A percentile compares a stretch with the other conserved stretches of the same genome.
Conservation (phyloP, 2,797 vertebrate species). For the Lepidocolaptes lacrymiger region DNA sequence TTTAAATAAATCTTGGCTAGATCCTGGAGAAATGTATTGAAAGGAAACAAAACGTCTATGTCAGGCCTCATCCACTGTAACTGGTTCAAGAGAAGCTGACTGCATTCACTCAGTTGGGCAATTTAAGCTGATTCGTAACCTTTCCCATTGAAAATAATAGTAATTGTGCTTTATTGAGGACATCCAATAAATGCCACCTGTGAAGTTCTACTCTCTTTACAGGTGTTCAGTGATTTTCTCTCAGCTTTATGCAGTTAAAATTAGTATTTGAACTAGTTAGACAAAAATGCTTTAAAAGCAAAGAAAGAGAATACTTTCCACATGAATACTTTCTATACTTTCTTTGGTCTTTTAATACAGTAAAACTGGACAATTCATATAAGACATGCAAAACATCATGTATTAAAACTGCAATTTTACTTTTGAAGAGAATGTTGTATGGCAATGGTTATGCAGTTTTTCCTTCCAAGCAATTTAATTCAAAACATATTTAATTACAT, state of each 20-base stretch:
- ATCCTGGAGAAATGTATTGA: not conserved
- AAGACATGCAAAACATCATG: not conserved
- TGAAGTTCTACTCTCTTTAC: not conserved
- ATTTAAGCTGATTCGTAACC: not conserved
- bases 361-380: not conserved
- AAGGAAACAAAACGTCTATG: not conserved
- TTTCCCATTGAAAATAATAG: not conserved
- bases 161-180: not conserved
- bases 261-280: not conserved
- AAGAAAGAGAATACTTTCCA: not conserved
- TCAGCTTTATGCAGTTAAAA: not conserved
- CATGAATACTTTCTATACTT: not conserved
- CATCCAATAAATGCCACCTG: conserved; percentile 19
- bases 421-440: not conserved
- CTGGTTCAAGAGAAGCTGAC: not conserved
- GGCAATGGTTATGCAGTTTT: not conserved
- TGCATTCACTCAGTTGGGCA: conserved; percentile 1
- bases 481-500: not conserved
- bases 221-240: not conserved
- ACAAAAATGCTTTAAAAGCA: not conserved
- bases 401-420: not conserved
- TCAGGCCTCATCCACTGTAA: not conserved
- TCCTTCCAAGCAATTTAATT: not conserved
- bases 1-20: conserved; percentile 6
- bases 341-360: not conserved